Percentiles rank a stretch among this genome's conserved stretches.
Evolutionary conservation across 2,888 invertebrate genomes (phyloP).

Genomic region (Sympetrum striolatum): DNA sequence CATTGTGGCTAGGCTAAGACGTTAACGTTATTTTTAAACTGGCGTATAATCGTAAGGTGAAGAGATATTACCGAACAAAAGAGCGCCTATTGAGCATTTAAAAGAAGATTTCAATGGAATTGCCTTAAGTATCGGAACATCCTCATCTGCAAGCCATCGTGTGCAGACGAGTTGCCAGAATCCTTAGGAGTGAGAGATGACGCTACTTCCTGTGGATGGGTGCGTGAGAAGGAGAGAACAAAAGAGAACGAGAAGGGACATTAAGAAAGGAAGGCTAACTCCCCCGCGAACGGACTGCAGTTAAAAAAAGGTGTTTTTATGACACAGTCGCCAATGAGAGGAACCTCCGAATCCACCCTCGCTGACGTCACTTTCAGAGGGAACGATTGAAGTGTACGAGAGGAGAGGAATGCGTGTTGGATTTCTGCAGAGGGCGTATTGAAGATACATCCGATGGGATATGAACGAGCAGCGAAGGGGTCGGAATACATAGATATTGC

Average conservation of each 20-base stretch:
- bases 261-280: not conserved
- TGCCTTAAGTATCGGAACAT: not conserved
- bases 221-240: too few species aligned
- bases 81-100: not conserved
- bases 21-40: too few species aligned
- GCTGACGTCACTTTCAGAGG: not conserved
- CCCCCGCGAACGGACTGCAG: not conserved
- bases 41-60: too few species aligned
- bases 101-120: not conserved
- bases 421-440: not conserved
- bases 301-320: not conserved
- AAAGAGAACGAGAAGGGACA: not conserved
- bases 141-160: not conserved
- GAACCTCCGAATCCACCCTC: not conserved
- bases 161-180: not conserved
- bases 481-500: not conserved
- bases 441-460: not conserved
- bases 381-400: not conserved
- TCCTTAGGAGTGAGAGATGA: not conserved
- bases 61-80: not conserved
- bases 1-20: too few species aligned
- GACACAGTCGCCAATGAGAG: not conserved
- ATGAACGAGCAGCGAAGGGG: not conserved
- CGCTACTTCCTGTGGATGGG: not conserved
- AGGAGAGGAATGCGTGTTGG: not conserved